A percentile compares a stretch with the other conserved stretches of the same genome.
Evolutionary conservation across 2,797 vertebrate genomes (phyloP).

Genomic region (Meda fulgida): DNA sequence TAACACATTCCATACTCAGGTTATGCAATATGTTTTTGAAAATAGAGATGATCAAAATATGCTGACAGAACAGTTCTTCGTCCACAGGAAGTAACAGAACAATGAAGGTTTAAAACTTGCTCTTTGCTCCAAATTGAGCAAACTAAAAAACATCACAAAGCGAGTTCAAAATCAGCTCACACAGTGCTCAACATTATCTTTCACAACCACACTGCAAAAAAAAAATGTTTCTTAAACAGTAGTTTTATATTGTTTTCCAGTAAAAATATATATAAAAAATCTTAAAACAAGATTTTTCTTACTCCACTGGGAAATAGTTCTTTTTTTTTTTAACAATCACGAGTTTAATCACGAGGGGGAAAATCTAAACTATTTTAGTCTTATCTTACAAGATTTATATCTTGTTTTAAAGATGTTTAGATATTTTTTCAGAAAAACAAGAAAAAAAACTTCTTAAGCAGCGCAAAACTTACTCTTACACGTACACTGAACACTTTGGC

Average conservation of each 20-base stretch:
- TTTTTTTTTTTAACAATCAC: neutral
- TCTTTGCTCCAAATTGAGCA: slow-evolving; percentile 17
- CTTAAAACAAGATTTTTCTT: neutral
- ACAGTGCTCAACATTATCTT: neutral
- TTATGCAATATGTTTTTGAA: slow-evolving; percentile 7
- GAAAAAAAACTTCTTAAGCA: neutral
- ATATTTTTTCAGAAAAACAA: slow-evolving; percentile 13
- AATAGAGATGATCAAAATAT: slow-evolving; percentile 10
- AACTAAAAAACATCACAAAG: slow-evolving; percentile 19
- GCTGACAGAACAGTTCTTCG: slow-evolving; percentile 28
- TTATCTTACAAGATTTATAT: neutral
- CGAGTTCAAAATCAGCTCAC: neutral
- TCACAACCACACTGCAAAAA: slow-evolving; percentile 3
- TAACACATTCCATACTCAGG: slow-evolving; percentile 11
- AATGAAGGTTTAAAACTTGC: slow-evolving; percentile 26
- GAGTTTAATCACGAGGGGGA: neutral
- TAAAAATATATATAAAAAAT: neutral
- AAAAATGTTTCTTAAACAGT: neutral
- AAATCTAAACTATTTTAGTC: neutral
- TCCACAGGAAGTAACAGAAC: slow-evolving; percentile 29
- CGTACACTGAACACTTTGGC: slow-evolving; percentile 32
- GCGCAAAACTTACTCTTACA: slow-evolving; percentile 1
- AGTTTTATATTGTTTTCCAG: slow-evolving; percentile 1
- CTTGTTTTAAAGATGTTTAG: neutral
- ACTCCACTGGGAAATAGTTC: neutral